Conservation (phyloP, 53 echinoderm and acorn worm genomes). For the Stichopus horrens region DNA sequence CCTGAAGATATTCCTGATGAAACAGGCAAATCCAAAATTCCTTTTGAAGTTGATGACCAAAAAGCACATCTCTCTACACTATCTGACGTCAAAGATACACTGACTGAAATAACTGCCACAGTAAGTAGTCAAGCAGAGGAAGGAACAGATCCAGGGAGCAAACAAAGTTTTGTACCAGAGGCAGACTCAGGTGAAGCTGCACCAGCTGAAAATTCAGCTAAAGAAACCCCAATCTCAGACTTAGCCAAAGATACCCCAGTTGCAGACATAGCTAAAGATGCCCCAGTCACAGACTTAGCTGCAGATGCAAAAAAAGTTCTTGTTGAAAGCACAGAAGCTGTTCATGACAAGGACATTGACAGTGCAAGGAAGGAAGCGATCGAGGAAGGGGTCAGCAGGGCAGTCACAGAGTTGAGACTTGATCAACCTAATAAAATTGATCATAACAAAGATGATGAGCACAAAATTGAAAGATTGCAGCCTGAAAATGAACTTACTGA, state of each 20-base stretch:
- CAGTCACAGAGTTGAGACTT: conserved; percentile 18
- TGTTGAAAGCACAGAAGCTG: background rate
- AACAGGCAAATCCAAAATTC: background rate
- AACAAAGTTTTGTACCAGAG: background rate
- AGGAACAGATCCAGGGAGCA: background rate
- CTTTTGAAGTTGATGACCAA: background rate
- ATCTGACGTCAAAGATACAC: background rate
- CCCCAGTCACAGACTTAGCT: background rate
- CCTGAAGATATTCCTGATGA: background rate
- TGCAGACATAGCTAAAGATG: background rate
- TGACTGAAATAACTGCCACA: background rate
- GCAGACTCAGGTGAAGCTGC: background rate
- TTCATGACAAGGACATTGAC: background rate
- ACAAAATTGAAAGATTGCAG: background rate
- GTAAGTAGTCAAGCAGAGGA: background rate
- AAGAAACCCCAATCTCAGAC: background rate
- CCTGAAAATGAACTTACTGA: background rate
- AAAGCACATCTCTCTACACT: background rate
- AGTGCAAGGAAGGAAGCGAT: background rate
- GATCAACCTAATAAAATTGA: too few relatives aligned
- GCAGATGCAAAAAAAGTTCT: background rate
- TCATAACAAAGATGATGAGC: background rate
- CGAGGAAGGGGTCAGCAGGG: background rate
- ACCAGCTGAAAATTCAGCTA: too few relatives aligned
- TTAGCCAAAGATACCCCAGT: background rate